phyloP scores from a whole-genome alignment of 2,113 vertebrate species.

The Limnothrissa miodon region DNA sequence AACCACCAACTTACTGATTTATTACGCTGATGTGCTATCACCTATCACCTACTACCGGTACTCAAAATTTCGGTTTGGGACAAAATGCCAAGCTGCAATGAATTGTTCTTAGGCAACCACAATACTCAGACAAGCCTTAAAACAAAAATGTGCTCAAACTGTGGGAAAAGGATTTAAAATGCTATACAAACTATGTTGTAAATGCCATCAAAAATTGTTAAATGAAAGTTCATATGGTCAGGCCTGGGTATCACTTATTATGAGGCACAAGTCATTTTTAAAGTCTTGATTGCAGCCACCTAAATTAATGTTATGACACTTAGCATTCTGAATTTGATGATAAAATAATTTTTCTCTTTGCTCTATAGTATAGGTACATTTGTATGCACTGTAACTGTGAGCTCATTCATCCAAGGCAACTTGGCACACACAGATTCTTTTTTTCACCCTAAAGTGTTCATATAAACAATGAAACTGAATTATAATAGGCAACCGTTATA shows the following conservation, averaged over 20 bases:
- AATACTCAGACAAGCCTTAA: neutral
- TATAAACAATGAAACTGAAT: slow-evolving; percentile 6
- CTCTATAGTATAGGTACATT: neutral
- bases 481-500: neutral
- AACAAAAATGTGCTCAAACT: neutral
- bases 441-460: neutral
- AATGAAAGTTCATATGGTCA: neutral
- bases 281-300: slow-evolving; percentile 8
- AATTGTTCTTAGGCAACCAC: neutral
- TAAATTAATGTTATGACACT: neutral
- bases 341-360: neutral
- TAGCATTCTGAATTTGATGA: neutral
- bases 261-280: slow-evolving; percentile 9
- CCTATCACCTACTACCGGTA: neutral
- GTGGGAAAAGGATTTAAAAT: neutral
- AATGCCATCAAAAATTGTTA: neutral
- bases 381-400: neutral
- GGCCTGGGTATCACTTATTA: neutral
- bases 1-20: neutral
- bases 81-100: neutral
- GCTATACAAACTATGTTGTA: neutral
- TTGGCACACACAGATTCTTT: neutral
- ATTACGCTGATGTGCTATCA: neutral
- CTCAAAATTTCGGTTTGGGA: neutral
- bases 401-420: neutral